phyloP scores from a whole-genome alignment of 2,888 invertebrate genomes.

The Linnaemya tessellans region DNA sequence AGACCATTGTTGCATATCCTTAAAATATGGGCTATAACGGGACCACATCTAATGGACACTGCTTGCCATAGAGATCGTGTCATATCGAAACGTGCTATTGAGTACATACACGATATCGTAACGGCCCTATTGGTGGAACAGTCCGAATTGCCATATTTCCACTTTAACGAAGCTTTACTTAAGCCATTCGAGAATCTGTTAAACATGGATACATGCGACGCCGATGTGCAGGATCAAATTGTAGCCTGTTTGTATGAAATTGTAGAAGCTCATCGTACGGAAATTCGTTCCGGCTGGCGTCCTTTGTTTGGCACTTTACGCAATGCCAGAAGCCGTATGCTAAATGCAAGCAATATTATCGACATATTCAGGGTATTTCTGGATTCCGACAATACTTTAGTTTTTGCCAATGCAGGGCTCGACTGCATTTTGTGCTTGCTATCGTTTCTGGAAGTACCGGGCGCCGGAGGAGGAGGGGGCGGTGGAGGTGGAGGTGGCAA shows the following conservation, averaged over 20 bases:
- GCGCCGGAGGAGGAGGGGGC: slow-evolving; percentile 88
- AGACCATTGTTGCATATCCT: slow-evolving; percentile 95
- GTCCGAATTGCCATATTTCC: slow-evolving; percentile 95
- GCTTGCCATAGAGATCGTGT: slow-evolving; percentile 95
- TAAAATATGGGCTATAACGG: slow-evolving; percentile 95
- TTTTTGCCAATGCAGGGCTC: slow-evolving; percentile 96
- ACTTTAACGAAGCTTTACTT: slow-evolving; percentile 96
- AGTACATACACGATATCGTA: slow-evolving; percentile 95
- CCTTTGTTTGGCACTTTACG: slow-evolving; percentile 96
- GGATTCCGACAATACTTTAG: slow-evolving; percentile 95
- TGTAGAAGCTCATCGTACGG: slow-evolving; percentile 96
- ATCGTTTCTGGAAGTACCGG: slow-evolving; percentile 84
- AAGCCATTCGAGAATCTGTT: slow-evolving; percentile 97
- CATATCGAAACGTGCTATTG: slow-evolving; percentile 95
- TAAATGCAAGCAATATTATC: slow-evolving; percentile 87
- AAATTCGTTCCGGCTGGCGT: slow-evolving; percentile 98
- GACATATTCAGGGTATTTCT: slow-evolving; percentile 98
- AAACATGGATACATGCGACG: slow-evolving; percentile 95
- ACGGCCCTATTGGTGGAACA: slow-evolving; percentile 93
- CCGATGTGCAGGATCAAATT: slow-evolving; percentile 96
- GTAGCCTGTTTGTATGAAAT: slow-evolving; percentile 97
- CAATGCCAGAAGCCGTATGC: slow-evolving; percentile 89
- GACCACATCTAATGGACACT: slow-evolving; percentile 97
- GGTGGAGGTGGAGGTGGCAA: not conserved
- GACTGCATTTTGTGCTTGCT: slow-evolving; percentile 96